phyloP scores from a whole-genome alignment of 2,888 invertebrate genomes.

The Cheilosia impressa region DNA sequence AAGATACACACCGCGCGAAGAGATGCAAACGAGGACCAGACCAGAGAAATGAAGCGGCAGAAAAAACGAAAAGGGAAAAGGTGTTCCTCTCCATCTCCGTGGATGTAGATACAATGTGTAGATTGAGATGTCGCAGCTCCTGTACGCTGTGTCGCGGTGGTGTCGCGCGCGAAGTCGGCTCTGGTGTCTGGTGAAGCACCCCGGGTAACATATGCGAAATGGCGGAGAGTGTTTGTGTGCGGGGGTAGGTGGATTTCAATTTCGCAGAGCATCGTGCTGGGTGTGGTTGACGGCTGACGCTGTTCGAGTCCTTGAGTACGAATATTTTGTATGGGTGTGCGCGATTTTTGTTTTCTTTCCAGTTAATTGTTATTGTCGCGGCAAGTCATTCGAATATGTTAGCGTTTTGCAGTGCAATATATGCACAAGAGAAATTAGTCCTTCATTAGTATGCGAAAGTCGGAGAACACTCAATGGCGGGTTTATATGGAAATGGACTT shows the following conservation, averaged over 20 bases:
- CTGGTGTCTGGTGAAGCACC: slow-evolving; percentile 41
- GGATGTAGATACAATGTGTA: slow-evolving; percentile 74
- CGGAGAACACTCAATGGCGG: slow-evolving; percentile 42
- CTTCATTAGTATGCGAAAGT: slow-evolving; percentile 57
- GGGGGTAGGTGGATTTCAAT: slow-evolving; percentile 66
- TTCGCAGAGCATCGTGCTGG: slow-evolving; percentile 66
- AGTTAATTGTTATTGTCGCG: slow-evolving; percentile 70
- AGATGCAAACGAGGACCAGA: slow-evolving; percentile 54
- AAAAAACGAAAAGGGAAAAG: slow-evolving; percentile 25
- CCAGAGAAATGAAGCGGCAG: slow-evolving; percentile 8
- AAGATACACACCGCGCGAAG: slow-evolving; percentile 53
- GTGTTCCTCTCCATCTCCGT: slow-evolving; percentile 66
- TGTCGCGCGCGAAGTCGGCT: slow-evolving; percentile 59
- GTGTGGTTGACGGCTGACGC: slow-evolving; percentile 66
- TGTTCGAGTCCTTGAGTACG: slow-evolving; percentile 46
- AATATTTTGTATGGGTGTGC: neutral
- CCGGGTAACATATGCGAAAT: slow-evolving; percentile 74
- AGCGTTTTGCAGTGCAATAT: slow-evolving; percentile 26
- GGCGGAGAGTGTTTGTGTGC: slow-evolving; percentile 61
- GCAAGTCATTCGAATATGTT: slow-evolving; percentile 52
- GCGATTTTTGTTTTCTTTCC: slow-evolving; percentile 26
- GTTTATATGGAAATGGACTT: slow-evolving; percentile 42
- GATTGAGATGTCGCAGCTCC: slow-evolving; percentile 75
- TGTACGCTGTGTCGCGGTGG: slow-evolving; percentile 64
- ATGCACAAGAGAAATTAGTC: slow-evolving; percentile 47